Conservation (phyloP, 1,140 invertebrate species). For the Frieseomelitta varia region DNA sequence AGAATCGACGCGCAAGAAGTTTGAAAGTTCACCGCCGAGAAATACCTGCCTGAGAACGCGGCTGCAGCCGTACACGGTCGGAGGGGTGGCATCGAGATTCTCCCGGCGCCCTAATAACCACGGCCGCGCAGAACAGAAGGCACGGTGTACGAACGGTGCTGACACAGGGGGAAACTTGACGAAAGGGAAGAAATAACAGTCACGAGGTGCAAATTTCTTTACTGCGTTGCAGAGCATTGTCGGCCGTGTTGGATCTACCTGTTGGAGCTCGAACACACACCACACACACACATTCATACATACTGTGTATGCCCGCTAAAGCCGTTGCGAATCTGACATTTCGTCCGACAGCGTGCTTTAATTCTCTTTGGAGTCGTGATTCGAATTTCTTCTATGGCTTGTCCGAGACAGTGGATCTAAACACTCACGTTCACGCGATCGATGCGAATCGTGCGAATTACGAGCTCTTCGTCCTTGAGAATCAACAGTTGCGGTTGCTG, state of each 20-base stretch:
- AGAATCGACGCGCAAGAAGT: not conserved
- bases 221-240: slow-evolving; percentile 67
- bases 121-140: slow-evolving; percentile 33
- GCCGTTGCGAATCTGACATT: slow-evolving; percentile 51
- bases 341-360: slow-evolving; percentile 36
- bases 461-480: too few species aligned
- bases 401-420: too few species aligned
- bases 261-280: slow-evolving; percentile 58
- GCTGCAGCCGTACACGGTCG: not conserved
- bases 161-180: slow-evolving; percentile 37
- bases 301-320: not conserved
- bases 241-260: slow-evolving; percentile 67
- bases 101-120: slow-evolving; percentile 6
- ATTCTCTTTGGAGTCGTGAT: slow-evolving; percentile 46
- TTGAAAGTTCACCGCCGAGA: not conserved
- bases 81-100: not conserved
- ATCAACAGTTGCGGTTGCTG: too few species aligned
- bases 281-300: too few species aligned
- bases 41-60: not conserved
- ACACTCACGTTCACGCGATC: too few species aligned
- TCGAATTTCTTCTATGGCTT: slow-evolving; percentile 27
- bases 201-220: slow-evolving; percentile 56
- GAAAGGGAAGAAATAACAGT: slow-evolving; percentile 28
- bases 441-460: too few species aligned
- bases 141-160: slow-evolving; percentile 7